Base-by-base conservation (phyloP, 2,797 vertebrate genomes). In the Sciaenops ocellatus region DNA sequence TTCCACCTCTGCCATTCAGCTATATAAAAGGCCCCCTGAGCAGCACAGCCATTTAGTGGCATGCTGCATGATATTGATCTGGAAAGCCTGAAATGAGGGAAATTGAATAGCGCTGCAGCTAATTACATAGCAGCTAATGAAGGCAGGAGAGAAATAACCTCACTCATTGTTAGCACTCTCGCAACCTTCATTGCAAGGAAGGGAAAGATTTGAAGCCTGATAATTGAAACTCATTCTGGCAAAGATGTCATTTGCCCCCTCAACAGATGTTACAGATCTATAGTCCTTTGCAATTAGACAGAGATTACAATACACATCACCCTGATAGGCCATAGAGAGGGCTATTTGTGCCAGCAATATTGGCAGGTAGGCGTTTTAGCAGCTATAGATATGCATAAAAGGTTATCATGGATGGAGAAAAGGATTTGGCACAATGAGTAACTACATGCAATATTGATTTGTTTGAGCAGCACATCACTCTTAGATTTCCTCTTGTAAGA, bases 41-140 rank as follows among this genome's bases (percentile, higher is more conserved):
- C 87, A 59, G 81, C 42, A 17, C 64, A 18, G 80, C 78, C 79
- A 84, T 90, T 92, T 90, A 90, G 85, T 78, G 50, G 65, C 82
- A 81, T 82, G 73, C 80, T 75, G 83, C 85, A 62, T 74, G 85
- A 87, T 90, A 94, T 93, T 79, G 92, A 93, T 93, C 90, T 79
- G 65, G 83, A 77, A 84, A 73, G 88, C 82, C 84, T 88, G 76
- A 87, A 91, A 91, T 86, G 81, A 90, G 82, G 85, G 82, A 83
- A 92, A 92, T 81, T 84, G 88, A 92, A 93, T 84, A 87, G 86
- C 80, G 46, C 52, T 2, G 18, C 64, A 42, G 85, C 89, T 93
- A 93, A 94, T 94, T 90, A 89, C 75, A 72, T 78, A 71, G 85
- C 34, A 38, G 34, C 34, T 89, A 89, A 91, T 90, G 89, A 90